A percentile compares a stretch with the other conserved stretches of the same genome.
These are phyloP conservation scores for Larimichthys crocea DNA, from an alignment of 2,113 vertebrate species.

Conservation along the genomic window DNA sequence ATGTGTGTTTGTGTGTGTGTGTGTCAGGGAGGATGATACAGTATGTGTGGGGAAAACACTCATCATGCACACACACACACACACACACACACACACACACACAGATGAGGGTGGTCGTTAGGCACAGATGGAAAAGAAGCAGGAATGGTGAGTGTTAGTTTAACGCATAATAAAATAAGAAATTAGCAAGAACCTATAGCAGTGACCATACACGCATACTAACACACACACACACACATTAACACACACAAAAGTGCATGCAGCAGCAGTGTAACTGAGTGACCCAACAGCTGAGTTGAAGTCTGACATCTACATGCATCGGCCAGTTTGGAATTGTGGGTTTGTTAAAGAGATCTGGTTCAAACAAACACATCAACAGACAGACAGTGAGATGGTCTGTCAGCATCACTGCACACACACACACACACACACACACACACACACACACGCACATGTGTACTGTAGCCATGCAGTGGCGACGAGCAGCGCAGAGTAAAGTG, in stretches of 20 bases:
- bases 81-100: constrained; percentile 10
- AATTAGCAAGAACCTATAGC: constrained; percentile 60
- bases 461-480: constrained; percentile 65
- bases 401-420: constrained; percentile 27
- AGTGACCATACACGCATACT: constrained; percentile 47
- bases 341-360: constrained; percentile 55
- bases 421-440: constrained; percentile 9
- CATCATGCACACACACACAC: constrained; percentile 12
- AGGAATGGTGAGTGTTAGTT: constrained; percentile 59
- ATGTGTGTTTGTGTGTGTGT: constrained; percentile 31
- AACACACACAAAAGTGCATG: constrained; percentile 24
- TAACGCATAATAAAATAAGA: constrained; percentile 43
- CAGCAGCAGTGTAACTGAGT: constrained; percentile 30
- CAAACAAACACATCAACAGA: constrained; percentile 23
- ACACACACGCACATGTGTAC: constrained; percentile 17
- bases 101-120: constrained; percentile 55
- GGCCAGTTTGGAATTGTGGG: constrained; percentile 48
- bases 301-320: constrained; percentile 65
- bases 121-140: constrained; percentile 69
- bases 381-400: constrained; percentile 31
- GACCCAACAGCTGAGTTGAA: constrained; percentile 18
- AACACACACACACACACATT: constrained; percentile 5
- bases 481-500: constrained; percentile 35
- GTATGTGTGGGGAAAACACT: constrained; percentile 42
- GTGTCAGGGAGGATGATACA: background rate